Base-by-base conservation (phyloP, 1,140 invertebrate genomes). In the Glossosoma conforme region DNA sequence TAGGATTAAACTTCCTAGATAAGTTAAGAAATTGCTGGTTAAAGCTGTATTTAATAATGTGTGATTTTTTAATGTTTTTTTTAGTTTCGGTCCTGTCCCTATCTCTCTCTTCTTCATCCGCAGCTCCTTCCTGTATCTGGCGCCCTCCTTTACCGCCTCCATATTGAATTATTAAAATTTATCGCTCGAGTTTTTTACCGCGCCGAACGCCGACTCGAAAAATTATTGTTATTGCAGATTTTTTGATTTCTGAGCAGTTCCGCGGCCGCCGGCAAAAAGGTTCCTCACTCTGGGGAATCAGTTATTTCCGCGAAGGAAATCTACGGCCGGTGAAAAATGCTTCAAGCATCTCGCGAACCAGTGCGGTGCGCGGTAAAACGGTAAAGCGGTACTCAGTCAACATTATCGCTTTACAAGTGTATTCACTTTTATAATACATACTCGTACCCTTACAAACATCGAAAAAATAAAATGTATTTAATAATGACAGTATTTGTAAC, bases 151-250 rank as follows among this genome's bases (percentile, higher is more conserved):
- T 56, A 56, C 56, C 56, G 56, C 56, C 51, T 54, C 51, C 56
- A 54, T 59, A 59, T 59, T 59, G 56, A 59, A 59, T 59, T 59
- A 59, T 59, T 59, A 59, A 59, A 54, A 59, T 59, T 59, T 59
- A 59, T 59, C 56, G 56, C 41, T 44, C 47, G 52, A 48, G 52
- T 48, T 59, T 54, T 58, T 58, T 46, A 18, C 32, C 21, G 33
- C 28, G 49, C 36, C 24, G 21, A 36, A 44, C 17, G 50, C 46
- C 40, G 46, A 22, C 32, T 13, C 46, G 44, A 28, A 52, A 52
- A 59, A 59, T 59, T 59, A 59, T 59, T 59, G 56, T 59, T 59
- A 59, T 59, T 54, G 56, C 52, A 52, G 56, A 59, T 59, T 59
- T 59, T 59, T 59, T 59, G 56, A 59, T 59, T 59, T 59, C 56